Conservation (phyloP, 35 echinoderm and acorn worm species). For the Anneissia japonica region DNA sequence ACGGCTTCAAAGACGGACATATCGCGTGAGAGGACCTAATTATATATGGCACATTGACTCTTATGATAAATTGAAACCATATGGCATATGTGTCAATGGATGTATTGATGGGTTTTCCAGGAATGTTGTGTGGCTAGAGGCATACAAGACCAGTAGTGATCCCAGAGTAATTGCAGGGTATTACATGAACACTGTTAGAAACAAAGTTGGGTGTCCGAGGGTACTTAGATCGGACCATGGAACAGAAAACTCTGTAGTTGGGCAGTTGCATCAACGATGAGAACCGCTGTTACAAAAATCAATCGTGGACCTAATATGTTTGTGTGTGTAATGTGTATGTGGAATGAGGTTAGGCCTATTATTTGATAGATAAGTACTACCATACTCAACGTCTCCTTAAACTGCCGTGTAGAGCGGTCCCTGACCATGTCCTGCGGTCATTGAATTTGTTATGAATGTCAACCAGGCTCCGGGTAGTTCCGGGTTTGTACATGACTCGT, state of each 20-base stretch:
- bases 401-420: no score
- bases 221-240: background rate
- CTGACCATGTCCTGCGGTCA: no score
- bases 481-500: no score
- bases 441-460: no score
- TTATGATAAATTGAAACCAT: constrained; percentile 34
- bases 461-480: no score
- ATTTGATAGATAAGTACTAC: no score
- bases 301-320: no score
- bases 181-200: background rate
- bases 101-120: constrained; percentile 25
- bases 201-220: background rate
- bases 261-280: background rate
- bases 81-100: constrained; percentile 25
- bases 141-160: constrained; percentile 1
- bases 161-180: background rate
- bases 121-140: constrained; percentile 14
- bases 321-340: no score
- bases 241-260: constrained; percentile 21
- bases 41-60: constrained; percentile 34
- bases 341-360: no score
- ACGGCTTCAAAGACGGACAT: background rate
- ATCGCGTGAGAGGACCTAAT: background rate
- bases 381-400: no score
- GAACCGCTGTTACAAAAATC: no score